phyloP scores from a whole-genome alignment of 1,140 invertebrate species.

The Sitophilus oryzae region DNA sequence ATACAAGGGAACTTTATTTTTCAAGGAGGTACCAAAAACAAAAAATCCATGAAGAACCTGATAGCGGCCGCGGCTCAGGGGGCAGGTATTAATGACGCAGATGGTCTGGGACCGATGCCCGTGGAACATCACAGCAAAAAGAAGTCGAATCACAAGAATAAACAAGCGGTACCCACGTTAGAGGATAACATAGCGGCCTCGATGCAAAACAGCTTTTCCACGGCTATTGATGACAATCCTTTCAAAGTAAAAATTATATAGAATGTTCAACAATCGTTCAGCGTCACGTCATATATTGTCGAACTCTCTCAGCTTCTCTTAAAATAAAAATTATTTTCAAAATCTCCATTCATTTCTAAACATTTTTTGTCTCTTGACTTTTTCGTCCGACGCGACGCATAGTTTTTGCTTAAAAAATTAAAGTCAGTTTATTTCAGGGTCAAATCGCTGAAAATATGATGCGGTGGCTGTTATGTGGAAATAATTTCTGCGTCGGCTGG shows the following conservation, averaged over 20 bases:
- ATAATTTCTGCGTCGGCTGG: no score
- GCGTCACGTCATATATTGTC: no score
- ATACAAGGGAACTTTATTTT: neutral
- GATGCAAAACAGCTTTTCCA: slow-evolving; percentile 43
- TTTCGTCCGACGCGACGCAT: no score
- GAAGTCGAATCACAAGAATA: slow-evolving; percentile 28
- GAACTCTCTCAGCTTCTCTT: no score
- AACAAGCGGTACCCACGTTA: slow-evolving; percentile 33
- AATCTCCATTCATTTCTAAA: no score
- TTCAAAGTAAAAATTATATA: slow-evolving; percentile 48
- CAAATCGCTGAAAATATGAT: no score
- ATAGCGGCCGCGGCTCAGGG: slow-evolving; percentile 49
- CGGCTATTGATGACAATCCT: slow-evolving; percentile 47
- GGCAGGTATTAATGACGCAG: slow-evolving; percentile 44
- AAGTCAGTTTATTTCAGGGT: no score
- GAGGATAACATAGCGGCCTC: slow-evolving; percentile 50
- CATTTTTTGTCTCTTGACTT: no score
- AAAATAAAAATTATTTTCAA: no score
- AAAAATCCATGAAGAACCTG: slow-evolving; percentile 35
- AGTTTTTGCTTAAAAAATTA: no score
- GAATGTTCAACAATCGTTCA: neutral
- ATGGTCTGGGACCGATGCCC: slow-evolving; percentile 23
- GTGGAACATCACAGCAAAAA: slow-evolving; percentile 24
- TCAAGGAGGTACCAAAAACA: slow-evolving; percentile 21
- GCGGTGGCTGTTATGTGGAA: no score